Evolutionary conservation across 2,888 invertebrate genomes (phyloP), one percentile per base, ranked within the genome.

Genomic region (Caenorhabditis afra): DNA sequence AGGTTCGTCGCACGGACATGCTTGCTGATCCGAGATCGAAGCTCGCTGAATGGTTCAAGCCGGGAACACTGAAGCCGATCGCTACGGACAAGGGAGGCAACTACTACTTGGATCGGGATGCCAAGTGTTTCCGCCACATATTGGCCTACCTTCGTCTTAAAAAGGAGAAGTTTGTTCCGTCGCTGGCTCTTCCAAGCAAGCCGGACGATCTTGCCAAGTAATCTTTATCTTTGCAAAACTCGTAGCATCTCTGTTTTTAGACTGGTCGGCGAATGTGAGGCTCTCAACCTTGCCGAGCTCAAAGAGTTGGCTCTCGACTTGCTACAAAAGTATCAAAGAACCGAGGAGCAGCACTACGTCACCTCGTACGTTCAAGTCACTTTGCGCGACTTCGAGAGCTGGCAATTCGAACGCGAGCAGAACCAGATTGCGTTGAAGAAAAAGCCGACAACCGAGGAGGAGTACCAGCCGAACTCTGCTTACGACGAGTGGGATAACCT

Each of bases 21-120:
- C 58, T 86, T n/a, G 89, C 89, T 20, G 89, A 90, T 70, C 87
- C 88, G 12, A 74, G 87, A 29, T 90, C 88, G 8, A 88, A 88
- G 58, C 71, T 88, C 11, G 88, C 88, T 11, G 88, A 88, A 47
- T 87, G 87, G 87, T 88, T 88, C 76, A 85, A 85, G 53, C 87
- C 86, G 5, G 86, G 86, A 59, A 85, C 85, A 37, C 71, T 85
- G 49, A 86, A 86, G 50, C 86, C 86, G 20, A 86, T 88, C 11
- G 86, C 87, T 2, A 87, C 87, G 0, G 88, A 88, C 65, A 88
- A 88, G 79, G 89, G 88, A 47, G 90, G 90, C 16, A 90, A 99
- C 91, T 98, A 98, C 91, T 99, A 98, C 92, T 96, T 99, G 88
- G 98, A 99, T 92, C 93, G 98, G 58, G 98, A 99, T 91, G 97